Evolutionary conservation across 2,888 invertebrate genomes (phyloP), one percentile per base, ranked within the genome.

Genomic region (Tridacna gigas): DNA sequence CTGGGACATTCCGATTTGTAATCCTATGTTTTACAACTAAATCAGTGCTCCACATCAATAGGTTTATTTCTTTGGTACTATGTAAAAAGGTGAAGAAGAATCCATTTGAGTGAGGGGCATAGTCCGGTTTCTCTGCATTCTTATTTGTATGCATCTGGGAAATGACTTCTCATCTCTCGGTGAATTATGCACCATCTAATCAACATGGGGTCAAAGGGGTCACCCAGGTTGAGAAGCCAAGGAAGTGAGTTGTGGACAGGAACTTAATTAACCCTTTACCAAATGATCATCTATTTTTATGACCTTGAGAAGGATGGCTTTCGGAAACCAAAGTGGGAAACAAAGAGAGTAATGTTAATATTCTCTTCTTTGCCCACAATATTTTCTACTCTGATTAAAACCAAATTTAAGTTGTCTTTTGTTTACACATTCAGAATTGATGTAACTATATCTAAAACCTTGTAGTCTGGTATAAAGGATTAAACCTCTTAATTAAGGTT

Each of bases 111-210:
- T 2, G 37, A 37, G 7, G 37, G 37, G 37, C 37, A 37, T 37
- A 37, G 37, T 37, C 2, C 2, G 37, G 37, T 37, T 37, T 37
- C 37, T 37, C 15, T 20, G 56, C 18, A 56, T 20, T 56, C 11
- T 1, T 56, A 56, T 67, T 67, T 67, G 67, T 67, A 67, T 67
- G 67, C 67, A 67, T 45, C 67, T 45, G 67, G 67, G 67, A 67
- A 67, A 67, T 45, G 37, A 15, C n/a, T 67, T 45, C 67, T 45
- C n/a, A 4, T 67, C 67, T 18, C 67, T 28, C 11, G n/a, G 37
- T 37, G 45, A 67, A 67, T 67, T 67, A 67, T 45, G 45, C 67
- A 67, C 67, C 67, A 12, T 37, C 67, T 37, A 67, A 67, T 67
- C 67, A 67, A 12, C 45, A n/a, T n/a, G 37, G 67, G 67, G 67